These are phyloP conservation scores for Cantharis rustica DNA, from an alignment of 2,888 invertebrate genomes.

Conservation along the genomic window DNA sequence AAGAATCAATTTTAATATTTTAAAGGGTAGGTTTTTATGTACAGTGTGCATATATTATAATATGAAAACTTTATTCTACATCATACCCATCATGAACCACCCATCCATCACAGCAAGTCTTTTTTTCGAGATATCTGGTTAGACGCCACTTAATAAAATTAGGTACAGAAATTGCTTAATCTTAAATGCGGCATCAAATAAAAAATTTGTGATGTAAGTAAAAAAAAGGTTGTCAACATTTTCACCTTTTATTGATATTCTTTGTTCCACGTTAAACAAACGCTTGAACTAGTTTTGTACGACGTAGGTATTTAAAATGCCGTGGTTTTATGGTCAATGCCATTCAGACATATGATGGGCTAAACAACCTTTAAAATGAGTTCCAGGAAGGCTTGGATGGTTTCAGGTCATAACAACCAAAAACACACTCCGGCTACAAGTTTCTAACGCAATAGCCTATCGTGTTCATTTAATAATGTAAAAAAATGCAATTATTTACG, in stretches of 20 bases:
- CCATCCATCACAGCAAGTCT: not conserved
- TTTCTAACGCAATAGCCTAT: not conserved
- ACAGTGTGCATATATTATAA: not conserved
- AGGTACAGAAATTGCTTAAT: not conserved
- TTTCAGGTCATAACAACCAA: constrained; percentile 9
- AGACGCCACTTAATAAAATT: not conserved
- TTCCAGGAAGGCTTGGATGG: constrained; percentile 31
- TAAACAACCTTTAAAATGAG: constrained; percentile 31
- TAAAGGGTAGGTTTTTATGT: not conserved
- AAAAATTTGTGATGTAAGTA: not conserved
- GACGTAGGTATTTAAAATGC: constrained; percentile 30
- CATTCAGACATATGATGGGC: constrained; percentile 35
- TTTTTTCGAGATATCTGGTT: not conserved
- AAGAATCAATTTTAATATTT: not conserved
- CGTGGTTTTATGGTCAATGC: constrained; percentile 34
- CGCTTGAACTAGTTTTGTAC: constrained; percentile 17
- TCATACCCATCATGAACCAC: not conserved
- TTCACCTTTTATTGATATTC: not conserved
- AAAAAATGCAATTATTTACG: not conserved
- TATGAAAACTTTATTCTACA: not conserved
- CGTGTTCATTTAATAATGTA: not conserved
- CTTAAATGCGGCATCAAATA: not conserved
- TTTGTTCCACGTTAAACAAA: not conserved
- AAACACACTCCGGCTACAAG: not conserved
- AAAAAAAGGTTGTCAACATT: not conserved